Base-by-base conservation (phyloP, 1,140 invertebrate species). In the Magallana ariakensis region DNA sequence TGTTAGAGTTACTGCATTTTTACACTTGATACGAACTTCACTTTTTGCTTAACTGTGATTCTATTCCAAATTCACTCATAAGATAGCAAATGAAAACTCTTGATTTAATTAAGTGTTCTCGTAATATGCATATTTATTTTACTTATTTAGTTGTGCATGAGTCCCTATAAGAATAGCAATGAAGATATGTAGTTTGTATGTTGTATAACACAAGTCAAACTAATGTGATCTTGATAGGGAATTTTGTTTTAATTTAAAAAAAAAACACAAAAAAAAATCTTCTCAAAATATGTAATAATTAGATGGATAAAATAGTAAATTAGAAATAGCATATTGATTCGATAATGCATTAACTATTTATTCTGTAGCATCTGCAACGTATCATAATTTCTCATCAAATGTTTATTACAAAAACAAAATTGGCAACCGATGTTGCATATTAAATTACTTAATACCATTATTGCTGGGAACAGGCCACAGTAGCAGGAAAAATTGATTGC, bases 371-470 rank as follows among this genome's bases (percentile, higher is more conserved):
- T 75, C 66, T 75, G 66, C 33, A 8, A 75, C 66, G 33, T 22
- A 22, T 75, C 66, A 13, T 26, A 26, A 9, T 75, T 33, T 75
- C 22, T 75, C 66, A 19, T 46, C 22, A 75, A 33, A 75, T 75
- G 22, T 75, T 75, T 75, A 46, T 26, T 75, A 26, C 33, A 26
- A 75, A 33, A 75, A 75, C 33, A 46, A 46, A 46, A 46, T 4
- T 46, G 33, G 13, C 66, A 75, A 75, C 66, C 33, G 19, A 75
- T 75, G 66, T 22, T 75, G 66, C 22, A 75, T 75, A 75, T 75
- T 22, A 75, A 75, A 75, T 75, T 75, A 75, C 66, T 75, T 75
- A 33, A 75, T 75, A 75, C 33, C 66, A 75, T 26, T 75, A 26
- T 75, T 75, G 66, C 22, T 22, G 33, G 33, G 33, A 75, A 11